Evolutionary conservation across 2,888 invertebrate genomes (phyloP).

Genomic region (Leptopilina myrica): DNA sequence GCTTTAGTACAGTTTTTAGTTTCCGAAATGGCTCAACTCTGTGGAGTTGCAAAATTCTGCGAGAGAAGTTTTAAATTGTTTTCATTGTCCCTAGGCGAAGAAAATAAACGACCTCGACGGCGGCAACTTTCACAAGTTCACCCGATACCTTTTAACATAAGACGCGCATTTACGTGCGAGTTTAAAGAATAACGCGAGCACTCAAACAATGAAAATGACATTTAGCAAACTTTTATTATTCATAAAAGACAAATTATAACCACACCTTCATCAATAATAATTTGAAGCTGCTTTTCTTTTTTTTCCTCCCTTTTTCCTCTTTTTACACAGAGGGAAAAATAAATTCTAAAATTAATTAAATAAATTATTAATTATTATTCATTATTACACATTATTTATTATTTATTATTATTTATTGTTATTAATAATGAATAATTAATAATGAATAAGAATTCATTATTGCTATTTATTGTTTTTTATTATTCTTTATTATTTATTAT

Average conservation of each 20-base stretch:
- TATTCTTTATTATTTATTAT: too few species aligned
- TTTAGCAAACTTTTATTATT: slow-evolving; percentile 12
- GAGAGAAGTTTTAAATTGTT: slow-evolving; percentile 40
- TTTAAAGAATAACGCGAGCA: slow-evolving; percentile 52
- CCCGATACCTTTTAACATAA: slow-evolving; percentile 47
- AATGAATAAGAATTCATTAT: too few species aligned
- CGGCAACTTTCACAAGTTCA: slow-evolving; percentile 58
- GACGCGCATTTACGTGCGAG: slow-evolving; percentile 45
- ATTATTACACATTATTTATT: too few species aligned
- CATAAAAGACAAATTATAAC: neutral
- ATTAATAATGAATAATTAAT: too few species aligned
- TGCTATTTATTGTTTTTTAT: too few species aligned
- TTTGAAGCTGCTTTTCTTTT: neutral
- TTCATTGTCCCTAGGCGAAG: slow-evolving; percentile 39
- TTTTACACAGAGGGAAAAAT: too few species aligned
- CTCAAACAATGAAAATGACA: slow-evolving; percentile 42
- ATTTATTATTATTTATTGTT: too few species aligned
- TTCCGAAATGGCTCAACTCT: slow-evolving; percentile 27
- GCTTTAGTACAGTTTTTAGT: slow-evolving; percentile 5
- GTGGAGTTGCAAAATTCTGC: slow-evolving; percentile 15
- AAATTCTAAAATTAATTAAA: too few species aligned
- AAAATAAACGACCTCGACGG: slow-evolving; percentile 53
- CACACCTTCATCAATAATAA: neutral
- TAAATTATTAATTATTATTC: too few species aligned
- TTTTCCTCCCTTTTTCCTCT: neutral